These are phyloP conservation scores for Bagarius yarrelli DNA, from an alignment of 2,113 vertebrate species.

Conservation along the genomic window DNA sequence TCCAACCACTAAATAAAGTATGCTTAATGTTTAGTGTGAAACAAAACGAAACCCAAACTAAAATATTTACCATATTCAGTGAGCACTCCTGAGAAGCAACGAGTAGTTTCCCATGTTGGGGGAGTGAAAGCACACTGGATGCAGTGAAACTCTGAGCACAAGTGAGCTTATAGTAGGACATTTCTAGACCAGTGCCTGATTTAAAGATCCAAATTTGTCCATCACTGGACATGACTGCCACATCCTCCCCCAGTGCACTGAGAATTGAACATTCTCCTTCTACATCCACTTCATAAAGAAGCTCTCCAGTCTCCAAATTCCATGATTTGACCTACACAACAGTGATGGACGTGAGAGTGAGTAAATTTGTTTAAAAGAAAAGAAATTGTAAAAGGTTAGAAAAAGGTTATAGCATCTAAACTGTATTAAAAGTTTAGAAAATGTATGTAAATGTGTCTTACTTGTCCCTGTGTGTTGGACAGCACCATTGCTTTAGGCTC, in stretches of 20 bases:
- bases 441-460: conserved; percentile 38
- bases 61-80: conserved; percentile 64
- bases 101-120: conserved; percentile 61
- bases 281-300: conserved; percentile 53
- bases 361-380: neutral
- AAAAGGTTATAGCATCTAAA: neutral
- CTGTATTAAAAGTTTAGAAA: neutral
- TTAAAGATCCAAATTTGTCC: conserved; percentile 63
- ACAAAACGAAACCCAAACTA: neutral
- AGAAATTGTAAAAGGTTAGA: neutral
- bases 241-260: conserved; percentile 48
- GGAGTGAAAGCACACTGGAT: conserved; percentile 49
- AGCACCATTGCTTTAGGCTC: conserved; percentile 62
- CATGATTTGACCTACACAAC: conserved; percentile 69
- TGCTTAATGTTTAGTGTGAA: neutral
- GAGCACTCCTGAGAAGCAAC: conserved; percentile 68
- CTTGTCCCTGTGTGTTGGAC: conserved; percentile 68
- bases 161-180: conserved; percentile 49
- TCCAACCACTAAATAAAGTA: neutral
- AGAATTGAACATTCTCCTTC: conserved; percentile 53
- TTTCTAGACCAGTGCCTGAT: conserved; percentile 20
- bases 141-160: conserved; percentile 45
- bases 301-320: conserved; percentile 67
- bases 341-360: neutral
- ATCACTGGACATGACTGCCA: conserved; percentile 59